A percentile compares a stretch with the other conserved stretches of the same genome.
Evolutionary conservation across 2,113 vertebrate species (phyloP).

Genomic region (Serilophus lunatus): DNA sequence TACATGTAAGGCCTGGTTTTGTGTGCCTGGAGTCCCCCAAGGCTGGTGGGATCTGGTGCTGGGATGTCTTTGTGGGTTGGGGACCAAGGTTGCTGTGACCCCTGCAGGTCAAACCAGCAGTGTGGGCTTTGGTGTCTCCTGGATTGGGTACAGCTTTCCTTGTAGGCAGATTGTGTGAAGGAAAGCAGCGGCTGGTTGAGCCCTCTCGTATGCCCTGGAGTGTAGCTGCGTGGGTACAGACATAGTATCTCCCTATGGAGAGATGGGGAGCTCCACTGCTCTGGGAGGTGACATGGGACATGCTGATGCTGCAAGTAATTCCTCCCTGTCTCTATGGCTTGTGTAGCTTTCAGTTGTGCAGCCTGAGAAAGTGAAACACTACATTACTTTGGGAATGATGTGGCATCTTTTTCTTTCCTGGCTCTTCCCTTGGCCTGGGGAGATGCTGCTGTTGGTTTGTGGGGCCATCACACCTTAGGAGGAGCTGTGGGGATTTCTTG

Average conservation of each 20-base stretch:
- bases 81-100: not conserved
- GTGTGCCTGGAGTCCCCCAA: fast-evolving
- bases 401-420: not conserved
- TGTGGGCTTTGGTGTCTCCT: fast-evolving
- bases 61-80: fast-evolving
- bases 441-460: not conserved
- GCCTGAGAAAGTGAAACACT: fast-evolving
- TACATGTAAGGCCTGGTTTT: fast-evolving
- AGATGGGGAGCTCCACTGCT: not conserved
- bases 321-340: fast-evolving
- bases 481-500: not conserved
- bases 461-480: not conserved
- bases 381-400: fast-evolving
- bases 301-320: not conserved
- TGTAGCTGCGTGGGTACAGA: fast-evolving
- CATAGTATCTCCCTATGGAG: not conserved
- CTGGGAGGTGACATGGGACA: not conserved
- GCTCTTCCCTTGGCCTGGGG: not conserved
- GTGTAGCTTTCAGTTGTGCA: not conserved
- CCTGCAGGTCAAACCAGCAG: too few species aligned
- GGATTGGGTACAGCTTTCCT: not conserved
- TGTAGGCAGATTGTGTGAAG: too few species aligned
- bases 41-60: not conserved
- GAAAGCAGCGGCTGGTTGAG: not conserved
- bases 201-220: fast-evolving